Percentiles rank a stretch among this genome's conserved stretches.
phyloP scores from a whole-genome alignment of 2,888 invertebrate genomes.

The Drosophila acutilabella region DNA sequence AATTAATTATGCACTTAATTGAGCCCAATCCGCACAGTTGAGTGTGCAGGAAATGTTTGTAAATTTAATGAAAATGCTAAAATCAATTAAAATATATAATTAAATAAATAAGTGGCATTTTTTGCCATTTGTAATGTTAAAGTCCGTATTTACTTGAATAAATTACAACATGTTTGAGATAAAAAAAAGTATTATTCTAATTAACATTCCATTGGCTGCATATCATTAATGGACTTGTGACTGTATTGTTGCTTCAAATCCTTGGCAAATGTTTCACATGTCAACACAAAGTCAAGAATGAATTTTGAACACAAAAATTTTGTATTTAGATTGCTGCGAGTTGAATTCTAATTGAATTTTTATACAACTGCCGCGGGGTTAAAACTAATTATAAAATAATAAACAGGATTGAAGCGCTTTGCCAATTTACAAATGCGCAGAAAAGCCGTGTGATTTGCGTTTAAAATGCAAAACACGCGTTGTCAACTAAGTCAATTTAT shows the following conservation, averaged over 20 bases:
- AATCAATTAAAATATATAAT: conserved; percentile 65
- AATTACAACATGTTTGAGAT: conserved; percentile 3
- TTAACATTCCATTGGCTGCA: conserved; percentile 64
- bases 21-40: conserved; percentile 1
- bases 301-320: background rate
- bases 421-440: conserved; percentile 69
- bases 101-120: conserved; percentile 46
- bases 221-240: conserved; percentile 19
- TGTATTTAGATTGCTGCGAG: conserved; percentile 14
- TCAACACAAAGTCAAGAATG: background rate
- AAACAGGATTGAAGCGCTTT: conserved; percentile 71
- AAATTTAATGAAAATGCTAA: conserved; percentile 33
- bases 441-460: conserved; percentile 65
- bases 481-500: conserved; percentile 71
- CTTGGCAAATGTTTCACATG: background rate
- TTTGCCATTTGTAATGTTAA: conserved; percentile 19
- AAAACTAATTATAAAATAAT: conserved; percentile 77
- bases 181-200: conserved; percentile 52
- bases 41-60: conserved; percentile 10
- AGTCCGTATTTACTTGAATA: conserved; percentile 14
- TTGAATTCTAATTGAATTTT: conserved; percentile 65
- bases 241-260: background rate
- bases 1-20: conserved; percentile 10
- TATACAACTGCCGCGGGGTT: conserved; percentile 28
- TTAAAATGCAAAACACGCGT: conserved; percentile 66